These are phyloP conservation scores for Dorcus hopei DNA, from an alignment of 2,888 invertebrate species.

Conservation along the genomic window DNA sequence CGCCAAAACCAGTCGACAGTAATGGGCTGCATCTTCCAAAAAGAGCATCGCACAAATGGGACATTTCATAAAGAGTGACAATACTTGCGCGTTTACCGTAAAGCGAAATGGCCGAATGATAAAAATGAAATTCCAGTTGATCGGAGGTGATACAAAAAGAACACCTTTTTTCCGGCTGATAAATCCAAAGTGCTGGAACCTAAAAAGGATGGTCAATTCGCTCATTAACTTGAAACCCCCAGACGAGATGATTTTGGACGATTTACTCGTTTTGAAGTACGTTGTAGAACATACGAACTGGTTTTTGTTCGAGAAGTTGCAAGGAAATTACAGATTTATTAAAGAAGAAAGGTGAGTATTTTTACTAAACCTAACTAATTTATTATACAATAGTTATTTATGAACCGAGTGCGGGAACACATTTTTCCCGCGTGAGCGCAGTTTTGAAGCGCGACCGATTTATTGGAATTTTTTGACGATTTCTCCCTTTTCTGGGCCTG, in stretches of 20 bases:
- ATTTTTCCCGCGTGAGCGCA: no score
- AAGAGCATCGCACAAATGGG: no score
- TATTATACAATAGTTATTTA: no score
- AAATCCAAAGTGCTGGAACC: no score
- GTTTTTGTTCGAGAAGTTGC: constrained; percentile 38
- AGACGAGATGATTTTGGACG: constrained; percentile 27
- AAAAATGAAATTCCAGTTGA: not conserved
- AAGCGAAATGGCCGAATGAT: constrained; percentile 1
- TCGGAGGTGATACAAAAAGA: not conserved
- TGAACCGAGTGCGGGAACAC: no score
- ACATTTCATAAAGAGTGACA: no score
- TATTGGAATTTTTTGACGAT: no score
- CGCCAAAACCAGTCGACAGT: no score
- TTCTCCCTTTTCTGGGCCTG: no score
- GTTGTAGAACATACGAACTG: constrained; percentile 41
- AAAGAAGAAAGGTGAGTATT: not conserved
- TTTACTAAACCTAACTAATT: not conserved
- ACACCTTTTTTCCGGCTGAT: not conserved
- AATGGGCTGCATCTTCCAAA: no score
- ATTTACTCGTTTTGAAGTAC: constrained; percentile 33
- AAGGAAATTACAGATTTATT: not conserved
- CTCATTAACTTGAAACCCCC: not conserved
- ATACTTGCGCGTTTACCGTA: not conserved
- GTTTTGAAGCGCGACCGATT: no score
- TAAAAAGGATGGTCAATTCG: not conserved